Base-by-base conservation (phyloP, 2,888 invertebrate genomes). In the Papilio demoleus region DNA sequence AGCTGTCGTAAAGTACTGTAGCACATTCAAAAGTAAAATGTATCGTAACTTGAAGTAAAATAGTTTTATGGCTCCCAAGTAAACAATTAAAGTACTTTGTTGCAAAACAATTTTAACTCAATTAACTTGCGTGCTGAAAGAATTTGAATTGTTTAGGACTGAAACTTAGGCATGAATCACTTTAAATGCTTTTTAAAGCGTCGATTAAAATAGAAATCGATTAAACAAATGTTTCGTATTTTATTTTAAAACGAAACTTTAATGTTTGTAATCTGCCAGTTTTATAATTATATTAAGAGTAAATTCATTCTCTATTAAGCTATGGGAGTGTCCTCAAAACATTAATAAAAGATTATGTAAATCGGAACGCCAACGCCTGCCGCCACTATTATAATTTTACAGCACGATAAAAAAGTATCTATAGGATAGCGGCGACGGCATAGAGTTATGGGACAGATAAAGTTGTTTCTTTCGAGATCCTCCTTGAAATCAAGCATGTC, bases 281-380 rank as follows among this genome's bases (percentile, higher is more conserved):
- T 47, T 60, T 36, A 24, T 50, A 22, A 24, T 59, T 22, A 17
- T 24, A 66, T 36, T 47, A 50, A 8, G 11, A 31, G 24, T 9
- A 45, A 31, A 45, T n/a, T 4, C 9, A 67, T 8, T 17, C 38
- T 34, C 24, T 58, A 42, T 47, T 58, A 45, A 17, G 12, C 24
- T 31, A 62, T 42, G 40, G 27, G 56, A 68, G 31, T 64, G 50
- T 65, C 64, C 50, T 59, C 45, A 64, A 47, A 22, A 60, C 50
- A 68, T 68, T 59, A 68, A 65, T 68, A 68, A 68, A 68, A 68
- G 59, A 68, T 68, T 65, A 65, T 68, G 68, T 60, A 65, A 68
- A 68, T 47, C 60, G 64, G 64, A 60, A 50, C 68, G 53, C 38
- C 60, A 60, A 12, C 68, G 65, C 68, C 68, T 68, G 68, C 64